Conservation (phyloP, 2,888 invertebrate species). For the Eupeodes luniger region DNA sequence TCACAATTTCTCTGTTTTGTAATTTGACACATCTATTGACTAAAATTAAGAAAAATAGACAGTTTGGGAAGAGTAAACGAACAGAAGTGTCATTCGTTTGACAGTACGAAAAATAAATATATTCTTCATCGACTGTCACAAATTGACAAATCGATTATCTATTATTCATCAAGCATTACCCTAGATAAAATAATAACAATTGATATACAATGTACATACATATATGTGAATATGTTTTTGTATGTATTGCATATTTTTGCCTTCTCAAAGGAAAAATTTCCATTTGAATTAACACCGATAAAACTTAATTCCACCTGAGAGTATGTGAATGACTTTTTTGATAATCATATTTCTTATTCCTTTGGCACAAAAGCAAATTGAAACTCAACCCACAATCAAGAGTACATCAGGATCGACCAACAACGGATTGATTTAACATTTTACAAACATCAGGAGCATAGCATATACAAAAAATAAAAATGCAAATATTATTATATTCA, state of each 20-base stretch:
- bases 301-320: conserved; percentile 46
- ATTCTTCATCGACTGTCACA: no score
- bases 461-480: not conserved
- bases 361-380: not conserved
- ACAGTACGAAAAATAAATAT: no score
- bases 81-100: no score
- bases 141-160: no score
- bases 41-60: no score
- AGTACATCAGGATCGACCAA: not conserved
- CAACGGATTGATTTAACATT: conserved; percentile 8
- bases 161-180: no score
- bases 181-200: no score
- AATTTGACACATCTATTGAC: no score
- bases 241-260: not conserved
- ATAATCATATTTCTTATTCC: not conserved
- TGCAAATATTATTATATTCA: conserved; percentile 53
- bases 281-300: conserved; percentile 38
- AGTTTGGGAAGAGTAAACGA: no score
- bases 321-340: conserved; percentile 29
- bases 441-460: no score
- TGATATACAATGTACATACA: not conserved
- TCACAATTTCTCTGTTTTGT: no score
- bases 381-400: not conserved
- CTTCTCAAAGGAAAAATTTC: not conserved
- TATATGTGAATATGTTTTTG: no score